These are phyloP conservation scores for Hanleya hanleyi DNA, from an alignment of 2,888 invertebrate species.

Conservation along the genomic window DNA sequence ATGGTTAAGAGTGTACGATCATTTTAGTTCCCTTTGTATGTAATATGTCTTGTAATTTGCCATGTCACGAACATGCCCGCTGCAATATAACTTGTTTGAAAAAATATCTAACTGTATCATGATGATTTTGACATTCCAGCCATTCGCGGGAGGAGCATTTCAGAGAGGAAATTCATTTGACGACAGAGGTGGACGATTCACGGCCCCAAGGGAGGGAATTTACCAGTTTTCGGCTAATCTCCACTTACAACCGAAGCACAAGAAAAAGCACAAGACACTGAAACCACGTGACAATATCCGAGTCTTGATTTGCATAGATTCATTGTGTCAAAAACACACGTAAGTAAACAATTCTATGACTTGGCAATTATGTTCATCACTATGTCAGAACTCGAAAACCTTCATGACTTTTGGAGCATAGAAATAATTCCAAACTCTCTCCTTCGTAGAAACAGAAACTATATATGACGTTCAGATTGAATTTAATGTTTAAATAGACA, in stretches of 20 bases:
- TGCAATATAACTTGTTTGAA: no score
- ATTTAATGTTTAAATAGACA: no score
- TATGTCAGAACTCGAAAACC: neutral
- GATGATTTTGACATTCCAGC: no score
- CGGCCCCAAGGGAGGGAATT: conserved; percentile 59
- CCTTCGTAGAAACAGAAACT: no score
- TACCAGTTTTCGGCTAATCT: conserved; percentile 66
- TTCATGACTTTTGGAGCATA: no score
- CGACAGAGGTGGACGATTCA: conserved; percentile 59
- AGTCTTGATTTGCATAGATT: conserved; percentile 63
- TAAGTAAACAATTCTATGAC: conserved; percentile 43
- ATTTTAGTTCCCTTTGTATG: no score
- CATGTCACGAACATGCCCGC: no score
- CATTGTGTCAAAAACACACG: conserved; percentile 64
- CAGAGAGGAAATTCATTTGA: conserved; percentile 60
- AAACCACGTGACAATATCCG: conserved; percentile 52
- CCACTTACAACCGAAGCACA: conserved; percentile 54
- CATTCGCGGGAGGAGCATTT: conserved; percentile 63
- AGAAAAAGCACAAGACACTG: conserved; percentile 37
- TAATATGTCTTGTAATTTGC: no score
- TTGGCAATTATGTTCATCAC: neutral
- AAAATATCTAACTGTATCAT: no score
- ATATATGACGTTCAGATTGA: no score
- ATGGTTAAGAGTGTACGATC: no score
- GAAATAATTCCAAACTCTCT: no score